Conservation (phyloP, 1,140 invertebrate species). For the Acromyrmex heyeri region DNA sequence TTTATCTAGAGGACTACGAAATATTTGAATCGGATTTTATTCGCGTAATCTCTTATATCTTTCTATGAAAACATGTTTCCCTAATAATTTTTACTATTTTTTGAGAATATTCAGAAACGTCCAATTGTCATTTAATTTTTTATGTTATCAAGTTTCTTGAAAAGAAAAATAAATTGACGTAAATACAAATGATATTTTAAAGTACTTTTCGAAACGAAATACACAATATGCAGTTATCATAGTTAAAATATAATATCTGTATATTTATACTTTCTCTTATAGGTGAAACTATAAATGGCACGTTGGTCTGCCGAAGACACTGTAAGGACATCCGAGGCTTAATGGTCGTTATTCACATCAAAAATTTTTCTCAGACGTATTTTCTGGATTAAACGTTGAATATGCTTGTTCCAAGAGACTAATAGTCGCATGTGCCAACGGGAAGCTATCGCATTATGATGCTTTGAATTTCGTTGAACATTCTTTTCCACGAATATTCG, state of each 20-base stretch:
- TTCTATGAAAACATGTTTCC: neutral
- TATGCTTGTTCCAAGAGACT: slow-evolving; percentile 30
- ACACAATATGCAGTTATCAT: neutral
- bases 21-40: neutral
- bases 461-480: slow-evolving; percentile 2
- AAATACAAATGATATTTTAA: neutral
- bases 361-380: slow-evolving; percentile 82
- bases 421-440: slow-evolving; percentile 68
- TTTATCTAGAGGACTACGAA: neutral
- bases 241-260: slow-evolving; percentile 27
- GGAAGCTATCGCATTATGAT: slow-evolving; percentile 34
- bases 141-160: neutral
- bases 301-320: slow-evolving; percentile 89
- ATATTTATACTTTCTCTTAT: slow-evolving; percentile 65
- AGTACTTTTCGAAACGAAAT: neutral
- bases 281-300: slow-evolving; percentile 89
- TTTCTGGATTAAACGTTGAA: slow-evolving; percentile 80
- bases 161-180: neutral
- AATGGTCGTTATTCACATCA: slow-evolving; percentile 86
- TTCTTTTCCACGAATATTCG: neutral
- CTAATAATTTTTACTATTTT: neutral
- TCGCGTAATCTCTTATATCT: neutral
- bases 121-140: neutral
- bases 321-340: slow-evolving; percentile 88
- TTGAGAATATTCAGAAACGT: neutral